A percentile compares a stretch with the other conserved stretches of the same genome.
phyloP scores from a whole-genome alignment of 2,797 vertebrate species.

The Alectoris magna region DNA sequence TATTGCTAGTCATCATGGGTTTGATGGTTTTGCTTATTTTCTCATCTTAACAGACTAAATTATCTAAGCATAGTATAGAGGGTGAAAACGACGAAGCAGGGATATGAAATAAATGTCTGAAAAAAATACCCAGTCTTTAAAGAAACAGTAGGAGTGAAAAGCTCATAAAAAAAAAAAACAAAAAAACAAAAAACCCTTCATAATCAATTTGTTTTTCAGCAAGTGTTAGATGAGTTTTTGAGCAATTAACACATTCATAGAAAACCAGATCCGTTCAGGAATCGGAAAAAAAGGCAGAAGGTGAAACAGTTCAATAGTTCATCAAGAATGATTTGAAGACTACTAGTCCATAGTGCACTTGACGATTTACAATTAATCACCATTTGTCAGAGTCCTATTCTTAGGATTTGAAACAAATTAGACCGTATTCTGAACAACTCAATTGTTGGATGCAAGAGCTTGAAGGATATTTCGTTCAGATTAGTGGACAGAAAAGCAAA shows the following conservation, averaged over 20 bases:
- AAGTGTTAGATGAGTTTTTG: background rate
- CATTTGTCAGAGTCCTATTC: conserved; percentile 26
- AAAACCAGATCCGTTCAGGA: background rate
- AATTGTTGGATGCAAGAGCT: background rate
- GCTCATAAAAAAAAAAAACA: background rate
- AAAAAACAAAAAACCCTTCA: background rate
- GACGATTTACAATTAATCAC: conserved; percentile 61
- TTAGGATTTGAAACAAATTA: conserved; percentile 44
- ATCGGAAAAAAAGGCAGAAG: background rate
- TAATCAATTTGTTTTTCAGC: background rate
- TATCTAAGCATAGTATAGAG: background rate
- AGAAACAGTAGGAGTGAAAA: background rate
- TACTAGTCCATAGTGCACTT: background rate
- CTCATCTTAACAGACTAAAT: conserved; percentile 7
- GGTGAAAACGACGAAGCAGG: background rate
- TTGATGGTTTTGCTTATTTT: conserved; percentile 7
- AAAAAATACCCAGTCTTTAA: background rate
- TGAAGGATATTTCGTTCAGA: background rate
- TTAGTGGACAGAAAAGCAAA: background rate
- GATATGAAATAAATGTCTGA: background rate
- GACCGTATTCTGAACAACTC: background rate
- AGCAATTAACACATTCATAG: background rate
- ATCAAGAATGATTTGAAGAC: background rate
- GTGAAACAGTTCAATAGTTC: background rate
- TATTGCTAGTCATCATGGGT: background rate